Evolutionary conservation across 2,888 invertebrate genomes (phyloP), one percentile per base, ranked within the genome.

Genomic region (Kryphioiulus occultus): DNA sequence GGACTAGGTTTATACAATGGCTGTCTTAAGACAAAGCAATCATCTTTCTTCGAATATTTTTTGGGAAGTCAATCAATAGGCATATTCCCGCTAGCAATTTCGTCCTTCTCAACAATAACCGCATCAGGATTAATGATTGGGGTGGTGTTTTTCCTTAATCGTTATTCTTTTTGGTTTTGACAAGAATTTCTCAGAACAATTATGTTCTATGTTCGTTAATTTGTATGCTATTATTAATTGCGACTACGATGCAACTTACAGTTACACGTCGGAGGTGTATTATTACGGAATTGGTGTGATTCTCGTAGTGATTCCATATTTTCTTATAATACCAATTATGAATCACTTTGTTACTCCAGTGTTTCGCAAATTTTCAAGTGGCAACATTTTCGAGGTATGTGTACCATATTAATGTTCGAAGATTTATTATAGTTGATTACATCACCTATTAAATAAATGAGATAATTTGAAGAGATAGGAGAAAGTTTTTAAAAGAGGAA

Each of bases 111-210:
- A 84, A 84, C 84, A n/a, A 35, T 84, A n/a, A 42, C 22, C 5
- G 84, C 84, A 9, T 84, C 84, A 39, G 84, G 84, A 84, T 39
- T 84, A 22, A 84, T 84, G 84, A 84, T 84, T 39, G 84, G 84
- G 84, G 22, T 68, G 68, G 68, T 68, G 26, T 68, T 68, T 68
- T 68, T 68, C 12, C 26, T 68, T 68, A 26, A 10, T 26, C n/a
- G n/a, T 10, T 68, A 7, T 68, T 9, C 0, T 22, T 5, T 68
- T 68, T 47, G 10, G 4, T 59, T 0, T 22, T 22, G 59, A 22
- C 12, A 26, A 10, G 10, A 0, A 26, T 22, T 68, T 26, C 26
- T 9, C 0, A 22, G 0, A 68, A 26, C n/a, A 26, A 68, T 26
- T 59, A 59, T 42, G 42, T 42, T 42, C 10, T 17, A 10, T 47